Evolutionary conservation across 2,113 vertebrate species (phyloP), one percentile per base, ranked within the genome.

Genomic region (Hyla sarda): DNA sequence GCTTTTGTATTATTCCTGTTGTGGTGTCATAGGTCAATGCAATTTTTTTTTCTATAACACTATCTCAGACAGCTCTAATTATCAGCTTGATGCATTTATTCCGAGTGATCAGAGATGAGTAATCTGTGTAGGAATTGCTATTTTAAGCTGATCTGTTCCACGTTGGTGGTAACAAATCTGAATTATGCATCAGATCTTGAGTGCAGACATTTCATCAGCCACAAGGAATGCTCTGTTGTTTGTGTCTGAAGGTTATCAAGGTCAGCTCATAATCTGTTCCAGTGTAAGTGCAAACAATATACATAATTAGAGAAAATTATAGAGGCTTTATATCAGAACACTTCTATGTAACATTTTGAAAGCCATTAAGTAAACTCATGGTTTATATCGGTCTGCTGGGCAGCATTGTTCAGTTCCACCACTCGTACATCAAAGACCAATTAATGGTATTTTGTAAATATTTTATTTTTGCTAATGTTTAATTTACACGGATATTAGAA

Each of bases 41-140:
- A n/a, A n/a, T n/a, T n/a, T n/a, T n/a, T n/a, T n/a, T n/a, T n/a
- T n/a, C n/a, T n/a, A n/a, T 41, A 71, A 71, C 41, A 41, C 30
- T 48, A 77, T 77, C 48, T 30, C 75, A 77, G 75, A 32, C 75
- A 25, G 21, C 75, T 77, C 48, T 77, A 77, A 56, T 77, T 77
- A 32, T 48, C 10, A 23, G 19, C 50, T 54, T 54, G 28, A 54
- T 77, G 48, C 48, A 77, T 75, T 14, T 74, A 74, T 47, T 45
- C 41, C 16, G 12, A 48, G 47, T 10, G 7, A 80, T 80, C 32
- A 58, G 14, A 80, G 77, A 58, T 45, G 34, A 80, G 58, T 65
- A 81, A 81, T 45, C 23, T 62, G 65, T 65, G 37, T 81, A 81
- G 78, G 58, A 47, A 23, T 65, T 62, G 23, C 37, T 81, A 81